Conservation (phyloP, 2,888 invertebrate species). For the Acleris holmiana region DNA sequence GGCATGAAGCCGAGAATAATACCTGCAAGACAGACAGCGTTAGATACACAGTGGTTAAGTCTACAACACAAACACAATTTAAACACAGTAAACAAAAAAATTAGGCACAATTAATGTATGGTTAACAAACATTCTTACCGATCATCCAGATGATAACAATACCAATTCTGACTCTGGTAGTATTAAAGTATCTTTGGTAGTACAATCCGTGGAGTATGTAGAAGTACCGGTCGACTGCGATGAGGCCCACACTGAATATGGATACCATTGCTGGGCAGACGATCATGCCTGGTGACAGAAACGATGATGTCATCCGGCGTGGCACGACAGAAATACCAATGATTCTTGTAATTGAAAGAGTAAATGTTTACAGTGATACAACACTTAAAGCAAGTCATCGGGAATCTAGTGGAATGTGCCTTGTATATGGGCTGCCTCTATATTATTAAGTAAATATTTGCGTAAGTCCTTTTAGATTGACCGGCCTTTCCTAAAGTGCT, state of each 20-base stretch:
- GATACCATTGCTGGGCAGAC: constrained; percentile 87
- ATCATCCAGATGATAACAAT: constrained; percentile 84
- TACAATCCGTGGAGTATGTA: constrained; percentile 87
- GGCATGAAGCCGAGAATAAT: constrained; percentile 85
- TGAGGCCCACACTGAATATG: constrained; percentile 86
- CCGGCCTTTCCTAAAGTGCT: too few species aligned
- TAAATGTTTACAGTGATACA: not conserved
- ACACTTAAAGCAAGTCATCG: not conserved
- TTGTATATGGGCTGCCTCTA: too few species aligned
- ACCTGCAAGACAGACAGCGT: constrained; percentile 64
- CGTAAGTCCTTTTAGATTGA: too few species aligned
- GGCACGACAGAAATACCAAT: not conserved
- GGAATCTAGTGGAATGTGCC: too few species aligned
- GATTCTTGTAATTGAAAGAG: not conserved
- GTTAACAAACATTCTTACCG: constrained; percentile 60
- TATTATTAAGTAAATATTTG: too few species aligned
- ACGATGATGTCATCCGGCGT: not conserved
- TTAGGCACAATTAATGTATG: constrained; percentile 40
- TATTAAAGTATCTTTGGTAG: constrained; percentile 85
- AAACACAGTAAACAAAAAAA: constrained; percentile 30
- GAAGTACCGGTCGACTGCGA: constrained; percentile 86
- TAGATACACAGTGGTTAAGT: constrained; percentile 20
- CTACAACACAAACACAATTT: constrained; percentile 26
- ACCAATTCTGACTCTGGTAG: constrained; percentile 81
- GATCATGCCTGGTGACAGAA: constrained; percentile 78